Percentiles rank a stretch among this genome's conserved stretches.
Conservation (phyloP, 2,797 vertebrate genomes). For the Aphelocoma californica region DNA sequence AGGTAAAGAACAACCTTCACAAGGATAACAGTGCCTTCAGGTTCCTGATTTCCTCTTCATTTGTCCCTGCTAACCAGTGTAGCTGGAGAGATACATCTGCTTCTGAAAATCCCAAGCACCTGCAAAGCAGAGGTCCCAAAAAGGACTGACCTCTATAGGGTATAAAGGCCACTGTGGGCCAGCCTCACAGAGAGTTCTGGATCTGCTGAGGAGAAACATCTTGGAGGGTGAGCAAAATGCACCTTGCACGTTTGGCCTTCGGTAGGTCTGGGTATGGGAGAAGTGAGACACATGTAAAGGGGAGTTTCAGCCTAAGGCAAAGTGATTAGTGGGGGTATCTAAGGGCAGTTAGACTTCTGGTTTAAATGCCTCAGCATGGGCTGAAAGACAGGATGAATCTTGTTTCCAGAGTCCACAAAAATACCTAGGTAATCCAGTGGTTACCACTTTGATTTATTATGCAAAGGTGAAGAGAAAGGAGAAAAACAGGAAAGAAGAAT, state of each 20-base stretch:
- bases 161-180: background rate
- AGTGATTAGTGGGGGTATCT: background rate
- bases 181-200: background rate
- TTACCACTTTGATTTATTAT: background rate
- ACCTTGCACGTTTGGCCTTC: accelerated
- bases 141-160: background rate
- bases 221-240: background rate
- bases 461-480: background rate
- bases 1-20: background rate
- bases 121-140: background rate
- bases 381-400: background rate
- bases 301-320: background rate
- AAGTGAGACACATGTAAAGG: background rate
- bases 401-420: background rate
- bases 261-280: background rate
- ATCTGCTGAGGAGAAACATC: background rate
- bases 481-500: slow-evolving; percentile 9
- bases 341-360: background rate
- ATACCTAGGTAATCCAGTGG: background rate
- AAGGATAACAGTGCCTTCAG: background rate
- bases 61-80: background rate
- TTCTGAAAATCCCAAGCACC: background rate
- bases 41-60: background rate
- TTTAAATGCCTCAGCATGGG: background rate
- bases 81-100: background rate